Evolutionary conservation across 1,140 invertebrate species (phyloP), one percentile per base, ranked within the genome.

Genomic region (Steinernema feltiae): DNA sequence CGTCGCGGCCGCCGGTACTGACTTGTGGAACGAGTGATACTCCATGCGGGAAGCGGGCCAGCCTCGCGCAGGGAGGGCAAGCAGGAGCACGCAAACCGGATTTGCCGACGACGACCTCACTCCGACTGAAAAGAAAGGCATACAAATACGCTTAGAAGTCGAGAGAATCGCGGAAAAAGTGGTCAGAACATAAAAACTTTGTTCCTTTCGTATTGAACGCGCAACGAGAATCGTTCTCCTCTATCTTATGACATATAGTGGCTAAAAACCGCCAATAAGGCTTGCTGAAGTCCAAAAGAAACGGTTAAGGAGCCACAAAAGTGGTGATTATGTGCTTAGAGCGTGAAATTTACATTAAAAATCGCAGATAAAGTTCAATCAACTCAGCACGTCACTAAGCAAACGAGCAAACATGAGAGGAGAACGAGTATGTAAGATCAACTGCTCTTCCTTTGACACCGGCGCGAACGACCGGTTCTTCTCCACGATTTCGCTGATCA

Each of bases 11-110:
- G 24, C 53, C 15, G 41, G 41, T n/a, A 46, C 41, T 46, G 53
- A 63, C 53, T 63, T 63, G 53, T 63, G 53, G 53, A 63, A 63
- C 53, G 53, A 63, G 53, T 63, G 53, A 63, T 63, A 63, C 53
- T 63, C 53, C 53, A 63, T 63, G 53, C 24, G 53, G 53, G 53
- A 63, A 63, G 53, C 53, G 53, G 53, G 53, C 53, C 53, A 63
- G 53, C 53, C 53, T 63, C 53, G 53, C 53, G 53, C 53, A 63
- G 53, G 53, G 53, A 63, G 53, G 53, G 53, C 53, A 63, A 63
- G 53, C 53, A 63, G 53, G 53, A 63, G 53, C 53, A 63, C 53
- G 24, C 53, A 63, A 63, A 63, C 53, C 53, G 53, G 53, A 63
- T 63, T 63, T 21, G 53, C 35, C 7, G 18, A 12, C 53, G 53